phyloP scores from a whole-genome alignment of 2,888 invertebrate species.

The Meganola albula region DNA sequence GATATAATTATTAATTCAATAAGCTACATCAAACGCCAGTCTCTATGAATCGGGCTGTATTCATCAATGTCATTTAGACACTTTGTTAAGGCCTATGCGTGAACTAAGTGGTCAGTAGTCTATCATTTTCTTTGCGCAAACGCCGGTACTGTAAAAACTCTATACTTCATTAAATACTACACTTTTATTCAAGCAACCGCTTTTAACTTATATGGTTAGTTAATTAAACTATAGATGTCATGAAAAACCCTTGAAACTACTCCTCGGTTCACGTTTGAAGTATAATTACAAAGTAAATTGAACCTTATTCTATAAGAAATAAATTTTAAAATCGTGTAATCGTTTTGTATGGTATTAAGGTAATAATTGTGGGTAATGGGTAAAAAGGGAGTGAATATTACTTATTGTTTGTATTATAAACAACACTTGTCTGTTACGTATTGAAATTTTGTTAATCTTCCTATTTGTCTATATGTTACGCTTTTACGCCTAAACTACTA shows the following conservation, averaged over 20 bases:
- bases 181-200: slow-evolving; percentile 30
- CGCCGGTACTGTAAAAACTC: slow-evolving; percentile 19
- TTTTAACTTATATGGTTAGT: slow-evolving; percentile 31
- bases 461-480: too few relatives aligned
- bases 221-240: slow-evolving; percentile 33
- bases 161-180: slow-evolving; percentile 37
- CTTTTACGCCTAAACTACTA: too few relatives aligned
- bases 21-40: too few relatives aligned
- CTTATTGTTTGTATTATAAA: too few relatives aligned
- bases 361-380: slow-evolving; percentile 14
- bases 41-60: neutral
- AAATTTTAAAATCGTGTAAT: too few relatives aligned
- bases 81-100: neutral
- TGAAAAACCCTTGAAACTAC: slow-evolving; percentile 20
- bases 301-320: neutral
- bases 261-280: slow-evolving; percentile 24
- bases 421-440: too few relatives aligned
- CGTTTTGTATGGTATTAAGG: slow-evolving; percentile 16
- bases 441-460: too few relatives aligned
- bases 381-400: too few relatives aligned
- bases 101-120: neutral
- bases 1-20: too few relatives aligned
- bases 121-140: neutral
- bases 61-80: neutral
- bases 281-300: slow-evolving; percentile 3